Conservation (phyloP, 2,113 vertebrate genomes). For the Poeciliopsis turrubarensis region DNA sequence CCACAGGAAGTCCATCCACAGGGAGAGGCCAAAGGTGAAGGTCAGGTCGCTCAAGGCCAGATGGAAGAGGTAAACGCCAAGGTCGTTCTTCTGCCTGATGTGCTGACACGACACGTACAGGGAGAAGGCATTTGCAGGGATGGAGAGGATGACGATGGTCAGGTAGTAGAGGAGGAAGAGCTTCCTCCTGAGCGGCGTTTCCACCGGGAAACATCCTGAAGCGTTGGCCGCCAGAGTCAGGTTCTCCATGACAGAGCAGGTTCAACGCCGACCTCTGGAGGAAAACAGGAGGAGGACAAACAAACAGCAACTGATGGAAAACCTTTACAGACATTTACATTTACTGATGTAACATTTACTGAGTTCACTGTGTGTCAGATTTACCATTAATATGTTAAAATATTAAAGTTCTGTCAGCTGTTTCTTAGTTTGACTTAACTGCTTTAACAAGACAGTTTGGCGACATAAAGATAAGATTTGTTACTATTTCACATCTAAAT, state of each 20-base stretch:
- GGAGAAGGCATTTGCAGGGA: conserved; percentile 84
- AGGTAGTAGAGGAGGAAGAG: conserved; percentile 82
- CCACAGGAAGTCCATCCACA: conserved; percentile 86
- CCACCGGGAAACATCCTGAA: conserved; percentile 67
- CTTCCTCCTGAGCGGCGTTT: neutral
- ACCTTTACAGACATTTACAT: neutral
- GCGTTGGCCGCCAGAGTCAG: conserved; percentile 46
- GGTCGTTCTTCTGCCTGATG: conserved; percentile 84
- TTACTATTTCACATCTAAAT: no score
- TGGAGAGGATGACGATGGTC: conserved; percentile 77
- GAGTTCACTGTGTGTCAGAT: no score
- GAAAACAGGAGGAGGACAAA: conserved; percentile 1
- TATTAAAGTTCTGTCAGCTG: no score
- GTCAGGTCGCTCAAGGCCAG: conserved; percentile 86
- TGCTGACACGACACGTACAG: conserved; percentile 85
- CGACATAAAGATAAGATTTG: no score
- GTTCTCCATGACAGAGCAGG: conserved; percentile 42
- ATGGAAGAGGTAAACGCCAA: conserved; percentile 88
- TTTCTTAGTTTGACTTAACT: no score
- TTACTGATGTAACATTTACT: no score
- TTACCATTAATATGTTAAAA: no score
- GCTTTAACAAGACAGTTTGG: no score
- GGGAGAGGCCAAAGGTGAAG: conserved; percentile 79
- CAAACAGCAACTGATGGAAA: neutral
- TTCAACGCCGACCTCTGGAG: conserved; percentile 17